phyloP scores from a whole-genome alignment of 2,797 vertebrate species.

The Anguilla obscura region DNA sequence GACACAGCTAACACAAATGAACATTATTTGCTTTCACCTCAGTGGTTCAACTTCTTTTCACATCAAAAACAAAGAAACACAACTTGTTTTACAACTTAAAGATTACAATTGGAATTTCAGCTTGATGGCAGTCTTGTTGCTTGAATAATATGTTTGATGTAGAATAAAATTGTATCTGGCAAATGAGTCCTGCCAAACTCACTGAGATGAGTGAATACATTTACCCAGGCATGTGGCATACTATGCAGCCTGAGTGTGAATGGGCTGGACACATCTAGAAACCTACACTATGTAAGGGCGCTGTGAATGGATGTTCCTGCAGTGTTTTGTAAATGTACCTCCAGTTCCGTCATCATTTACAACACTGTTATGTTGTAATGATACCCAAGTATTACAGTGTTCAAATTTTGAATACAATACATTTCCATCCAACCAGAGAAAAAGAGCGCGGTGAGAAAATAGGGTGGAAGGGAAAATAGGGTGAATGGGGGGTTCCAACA shows the following conservation, averaged over 20 bases:
- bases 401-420: not conserved
- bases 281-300: not conserved
- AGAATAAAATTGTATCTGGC: not conserved
- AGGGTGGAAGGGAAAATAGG: not conserved
- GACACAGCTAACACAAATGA: too few species aligned
- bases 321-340: not conserved
- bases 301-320: not conserved
- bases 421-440: not conserved
- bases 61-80: not conserved
- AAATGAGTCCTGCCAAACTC: not conserved
- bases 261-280: not conserved
- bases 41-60: not conserved
- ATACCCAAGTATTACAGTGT: not conserved
- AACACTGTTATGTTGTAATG: not conserved
- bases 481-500: not conserved
- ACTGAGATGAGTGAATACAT: not conserved
- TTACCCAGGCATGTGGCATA: not conserved
- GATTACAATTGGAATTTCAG: not conserved
- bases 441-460: not conserved
- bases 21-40: not conserved
- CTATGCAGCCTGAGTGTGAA: not conserved
- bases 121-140: not conserved
- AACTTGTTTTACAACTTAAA: not conserved
- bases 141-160: not conserved
- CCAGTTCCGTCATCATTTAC: not conserved